Percentiles rank a stretch among this genome's conserved stretches.
Conservation (phyloP, 2,888 invertebrate genomes). For the Ochropacha duplaris region DNA sequence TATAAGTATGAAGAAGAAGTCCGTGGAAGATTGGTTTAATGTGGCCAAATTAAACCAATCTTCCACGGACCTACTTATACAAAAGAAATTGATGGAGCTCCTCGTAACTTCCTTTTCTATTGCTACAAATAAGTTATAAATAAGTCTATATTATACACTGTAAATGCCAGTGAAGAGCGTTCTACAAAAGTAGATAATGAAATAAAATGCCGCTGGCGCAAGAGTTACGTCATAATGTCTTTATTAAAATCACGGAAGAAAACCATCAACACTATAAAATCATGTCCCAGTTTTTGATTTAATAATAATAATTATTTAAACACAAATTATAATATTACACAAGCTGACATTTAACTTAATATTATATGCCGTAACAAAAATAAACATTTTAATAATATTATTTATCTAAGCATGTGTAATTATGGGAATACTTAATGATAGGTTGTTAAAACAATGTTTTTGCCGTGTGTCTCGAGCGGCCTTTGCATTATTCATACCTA, state of each 20-base stretch:
- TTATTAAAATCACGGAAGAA: not conserved
- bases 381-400: slow-evolving; percentile 15
- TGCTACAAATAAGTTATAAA: too few species aligned
- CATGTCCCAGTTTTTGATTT: slow-evolving; percentile 5
- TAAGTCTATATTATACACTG: too few species aligned
- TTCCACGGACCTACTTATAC: too few species aligned
- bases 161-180: too few species aligned
- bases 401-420: slow-evolving; percentile 43
- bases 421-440: slow-evolving; percentile 43
- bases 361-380: not conserved
- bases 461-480: slow-evolving; percentile 33
- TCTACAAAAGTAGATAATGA: not conserved
- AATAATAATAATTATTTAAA: slow-evolving; percentile 1
- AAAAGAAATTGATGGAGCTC: too few species aligned
- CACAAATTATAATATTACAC: slow-evolving; percentile 1
- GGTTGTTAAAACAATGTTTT: slow-evolving; percentile 40
- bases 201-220: not conserved
- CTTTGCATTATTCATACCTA: slow-evolving; percentile 45
- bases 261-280: slow-evolving; percentile 30
- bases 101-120: too few species aligned
- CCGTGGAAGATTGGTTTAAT: too few species aligned
- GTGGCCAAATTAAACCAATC: too few species aligned
- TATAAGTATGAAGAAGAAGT: too few species aligned
- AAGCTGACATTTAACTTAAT: slow-evolving; percentile 21
- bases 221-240: not conserved